Evolutionary conservation across 2,888 invertebrate genomes (phyloP), one percentile per base, ranked within the genome.

Genomic region (Lochmaea capreae): DNA sequence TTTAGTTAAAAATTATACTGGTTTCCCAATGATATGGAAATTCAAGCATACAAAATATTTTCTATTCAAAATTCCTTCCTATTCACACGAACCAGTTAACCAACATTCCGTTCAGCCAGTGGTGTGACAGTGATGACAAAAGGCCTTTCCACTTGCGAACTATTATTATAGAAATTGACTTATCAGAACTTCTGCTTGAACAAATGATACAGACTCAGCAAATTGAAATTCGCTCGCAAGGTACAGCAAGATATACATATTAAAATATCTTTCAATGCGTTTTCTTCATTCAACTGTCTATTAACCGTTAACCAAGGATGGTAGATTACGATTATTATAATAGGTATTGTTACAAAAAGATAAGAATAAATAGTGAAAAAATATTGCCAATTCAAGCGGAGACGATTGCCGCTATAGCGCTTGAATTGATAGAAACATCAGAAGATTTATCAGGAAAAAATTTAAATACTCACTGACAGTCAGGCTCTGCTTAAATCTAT

Each of bases 121-220:
- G 63, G 63, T 57, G 54, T 63, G 69, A 69, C 63, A 63, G 69
- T n/a, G 42, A 61, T 57, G 69, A 73, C 73, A 73, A 73, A 73
- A 69, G 73, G 52, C 69, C 52, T 18, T 54, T 71, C 65, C 59
- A 65, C 59, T 69, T 49, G 63, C 65, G 43, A 61, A 69, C 59
- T 46, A 33, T 68, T 68, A 58, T 68, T 71, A 74, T 74, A 70
- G 74, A 76, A 76, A 76, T 76, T 73, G 72, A 68, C 76, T 76
- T 76, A 76, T 76, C 76, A 73, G 73, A 71, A 69, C 74, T 76
- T 73, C 74, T 76, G 76, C 76, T 73, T 65, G 62, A 70, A 62
- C 70, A 70, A 70, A 70, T 70, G 70, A 70, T 63, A 69, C 69
- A 42, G 39, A n/a, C 26, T 61, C n/a, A 8, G 14, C 49, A 26